Evolutionary conservation across 2,888 invertebrate genomes (phyloP).

Genomic region (Exephanes ischioxanthus): DNA sequence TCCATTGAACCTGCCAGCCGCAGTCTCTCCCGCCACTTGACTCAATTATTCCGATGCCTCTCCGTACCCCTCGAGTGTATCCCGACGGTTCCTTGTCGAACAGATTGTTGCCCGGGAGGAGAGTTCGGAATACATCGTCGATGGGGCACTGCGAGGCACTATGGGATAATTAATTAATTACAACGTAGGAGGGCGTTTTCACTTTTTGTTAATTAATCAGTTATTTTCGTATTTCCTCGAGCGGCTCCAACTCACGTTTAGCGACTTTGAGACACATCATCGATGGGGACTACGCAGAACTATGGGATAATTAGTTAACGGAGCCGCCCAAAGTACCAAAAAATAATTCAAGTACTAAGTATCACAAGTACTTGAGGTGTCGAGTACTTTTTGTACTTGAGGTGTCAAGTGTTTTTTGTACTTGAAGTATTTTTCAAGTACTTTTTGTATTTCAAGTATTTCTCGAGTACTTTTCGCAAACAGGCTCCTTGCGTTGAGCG

Average conservation of each 20-base stretch:
- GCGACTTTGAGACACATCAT: background rate
- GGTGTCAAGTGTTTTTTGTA: too few species aligned
- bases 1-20: conserved; percentile 22
- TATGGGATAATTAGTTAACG: background rate
- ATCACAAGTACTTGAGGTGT: too few species aligned
- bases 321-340: too few species aligned
- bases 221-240: background rate
- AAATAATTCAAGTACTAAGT: too few species aligned
- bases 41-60: conserved; percentile 24
- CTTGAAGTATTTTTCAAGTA: too few species aligned
- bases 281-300: background rate
- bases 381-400: too few species aligned
- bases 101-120: background rate
- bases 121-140: background rate
- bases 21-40: conserved; percentile 23
- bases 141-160: background rate
- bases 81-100: background rate
- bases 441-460: too few species aligned
- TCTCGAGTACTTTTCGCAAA: too few species aligned
- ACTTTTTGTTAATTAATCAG: background rate
- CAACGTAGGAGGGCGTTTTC: background rate
- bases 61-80: background rate
- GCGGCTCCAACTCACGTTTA: background rate
- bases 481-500: too few species aligned
- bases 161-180: background rate